Conservation (phyloP, 1,140 invertebrate genomes). For the Oncopodura yosiiana region DNA sequence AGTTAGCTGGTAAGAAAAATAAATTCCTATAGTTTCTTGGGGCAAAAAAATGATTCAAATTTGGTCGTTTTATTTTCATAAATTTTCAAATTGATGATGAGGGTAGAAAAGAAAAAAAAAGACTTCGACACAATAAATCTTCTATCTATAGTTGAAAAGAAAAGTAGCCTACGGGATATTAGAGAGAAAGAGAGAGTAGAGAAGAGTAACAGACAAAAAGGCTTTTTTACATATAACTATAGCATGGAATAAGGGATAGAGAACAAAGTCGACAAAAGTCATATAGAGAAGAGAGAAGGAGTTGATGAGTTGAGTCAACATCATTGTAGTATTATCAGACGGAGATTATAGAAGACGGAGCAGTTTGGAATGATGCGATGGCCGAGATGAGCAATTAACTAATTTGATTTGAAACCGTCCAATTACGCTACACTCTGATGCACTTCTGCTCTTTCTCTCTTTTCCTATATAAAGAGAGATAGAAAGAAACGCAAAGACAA, state of each 20-base stretch:
- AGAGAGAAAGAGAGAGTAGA: too few relatives aligned
- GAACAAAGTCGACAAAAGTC: too few relatives aligned
- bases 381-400: constrained; percentile 37
- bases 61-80: neutral
- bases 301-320: constrained; percentile 36
- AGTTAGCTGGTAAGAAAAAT: constrained; percentile 45
- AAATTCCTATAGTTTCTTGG: neutral
- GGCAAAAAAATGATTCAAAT: neutral
- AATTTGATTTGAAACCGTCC: constrained; percentile 37
- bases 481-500: neutral
- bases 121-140: too few relatives aligned
- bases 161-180: too few relatives aligned
- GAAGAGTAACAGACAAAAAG: too few relatives aligned
- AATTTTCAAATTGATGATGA: too few relatives aligned
- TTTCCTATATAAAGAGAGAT: neutral
- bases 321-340: constrained; percentile 37
- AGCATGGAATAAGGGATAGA: too few relatives aligned
- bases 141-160: too few relatives aligned
- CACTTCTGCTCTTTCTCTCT: neutral
- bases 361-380: constrained; percentile 36
- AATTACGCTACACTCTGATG: constrained; percentile 26
- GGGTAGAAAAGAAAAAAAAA: too few relatives aligned
- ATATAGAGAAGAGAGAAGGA: too few relatives aligned
- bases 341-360: constrained; percentile 36
- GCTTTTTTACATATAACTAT: too few relatives aligned